Percentiles rank a stretch among this genome's conserved stretches.
Evolutionary conservation across 2,888 invertebrate species (phyloP).

Genomic region (Phytoseiulus persimilis): DNA sequence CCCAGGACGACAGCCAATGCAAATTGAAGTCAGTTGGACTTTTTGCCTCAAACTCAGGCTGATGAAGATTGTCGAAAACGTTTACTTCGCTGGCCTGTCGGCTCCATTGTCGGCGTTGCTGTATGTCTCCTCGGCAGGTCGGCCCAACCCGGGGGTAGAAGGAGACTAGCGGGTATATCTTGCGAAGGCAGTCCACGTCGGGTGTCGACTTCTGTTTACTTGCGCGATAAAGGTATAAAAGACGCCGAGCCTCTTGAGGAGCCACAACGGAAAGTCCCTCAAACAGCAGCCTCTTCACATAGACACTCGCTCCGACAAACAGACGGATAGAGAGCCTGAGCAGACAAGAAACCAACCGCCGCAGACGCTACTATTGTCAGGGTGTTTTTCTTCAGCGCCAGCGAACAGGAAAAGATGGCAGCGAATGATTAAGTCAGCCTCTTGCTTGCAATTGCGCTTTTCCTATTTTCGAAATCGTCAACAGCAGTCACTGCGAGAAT

Average conservation of each 20-base stretch:
- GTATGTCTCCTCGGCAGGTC: not conserved
- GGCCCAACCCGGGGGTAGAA: not conserved
- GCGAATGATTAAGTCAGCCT: not conserved
- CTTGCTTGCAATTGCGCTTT: not conserved
- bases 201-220: conserved; percentile 10
- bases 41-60: not conserved
- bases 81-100: not conserved
- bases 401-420: not conserved
- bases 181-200: conserved; percentile 31
- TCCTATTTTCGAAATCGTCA: not conserved
- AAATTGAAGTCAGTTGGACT: not conserved
- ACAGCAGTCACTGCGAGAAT: not conserved
- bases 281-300: not conserved
- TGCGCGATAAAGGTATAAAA: conserved; percentile 37
- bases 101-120: not conserved
- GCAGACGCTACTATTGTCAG: not conserved
- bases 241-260: not conserved
- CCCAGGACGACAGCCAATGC: not conserved
- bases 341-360: not conserved
- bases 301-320: not conserved
- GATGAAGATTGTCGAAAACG: not conserved
- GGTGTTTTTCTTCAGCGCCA: not conserved
- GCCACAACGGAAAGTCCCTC: not conserved
- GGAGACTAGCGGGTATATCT: not conserved
- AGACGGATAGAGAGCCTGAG: not conserved